Conservation (phyloP, 2,888 invertebrate species). For the Morpho deidamia region DNA sequence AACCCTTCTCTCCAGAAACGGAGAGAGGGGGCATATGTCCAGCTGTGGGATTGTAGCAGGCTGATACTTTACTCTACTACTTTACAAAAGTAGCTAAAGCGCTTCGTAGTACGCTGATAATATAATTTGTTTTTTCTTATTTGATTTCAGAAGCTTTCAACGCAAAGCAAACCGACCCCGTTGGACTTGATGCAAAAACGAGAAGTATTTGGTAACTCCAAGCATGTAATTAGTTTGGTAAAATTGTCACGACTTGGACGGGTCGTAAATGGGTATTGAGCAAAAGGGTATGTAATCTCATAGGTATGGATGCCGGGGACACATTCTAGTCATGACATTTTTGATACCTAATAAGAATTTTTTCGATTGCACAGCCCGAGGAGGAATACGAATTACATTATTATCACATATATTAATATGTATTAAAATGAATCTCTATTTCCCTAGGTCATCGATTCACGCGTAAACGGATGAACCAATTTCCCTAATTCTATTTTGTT, state of each 20-base stretch:
- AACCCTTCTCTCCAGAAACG: no score
- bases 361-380: background rate
- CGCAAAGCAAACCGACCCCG: constrained; percentile 10
- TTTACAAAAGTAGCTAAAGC: no score
- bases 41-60: no score
- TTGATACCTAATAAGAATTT: constrained; percentile 2
- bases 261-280: constrained; percentile 7
- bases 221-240: constrained; percentile 7
- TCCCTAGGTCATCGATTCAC: no score
- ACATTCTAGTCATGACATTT: background rate
- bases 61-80: no score
- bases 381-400: background rate
- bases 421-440: no score
- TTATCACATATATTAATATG: background rate
- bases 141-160: no score
- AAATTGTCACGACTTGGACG: constrained; percentile 9
- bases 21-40: no score
- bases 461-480: no score
- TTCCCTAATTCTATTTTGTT: no score
- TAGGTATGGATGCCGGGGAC: constrained; percentile 13
- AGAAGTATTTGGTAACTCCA: background rate
- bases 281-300: constrained; percentile 11
- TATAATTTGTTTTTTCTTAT: no score
- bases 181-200: background rate
- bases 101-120: no score